Evolutionary conservation across 1,140 invertebrate genomes (phyloP).

Genomic region (Cydia strobilella): DNA sequence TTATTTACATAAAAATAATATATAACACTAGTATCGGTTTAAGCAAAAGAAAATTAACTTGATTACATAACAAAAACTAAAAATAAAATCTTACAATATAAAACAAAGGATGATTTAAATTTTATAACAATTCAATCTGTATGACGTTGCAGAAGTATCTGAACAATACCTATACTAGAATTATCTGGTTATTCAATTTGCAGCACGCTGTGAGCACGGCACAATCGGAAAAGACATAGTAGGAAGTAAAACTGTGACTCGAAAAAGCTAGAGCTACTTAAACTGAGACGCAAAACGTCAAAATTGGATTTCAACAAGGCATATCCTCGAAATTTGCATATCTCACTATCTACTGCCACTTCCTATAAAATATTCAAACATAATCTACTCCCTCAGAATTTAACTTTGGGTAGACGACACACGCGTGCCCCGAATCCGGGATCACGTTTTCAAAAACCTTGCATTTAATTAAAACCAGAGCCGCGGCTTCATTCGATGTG

Average conservation of each 20-base stretch:
- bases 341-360: slow-evolving; percentile 41
- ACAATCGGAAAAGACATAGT: not conserved
- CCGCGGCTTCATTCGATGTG: slow-evolving; percentile 23
- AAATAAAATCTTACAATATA: too few relatives aligned
- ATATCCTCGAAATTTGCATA: slow-evolving; percentile 56
- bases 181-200: slow-evolving; percentile 27
- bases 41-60: too few relatives aligned
- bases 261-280: slow-evolving; percentile 34
- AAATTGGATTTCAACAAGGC: slow-evolving; percentile 51
- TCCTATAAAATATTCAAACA: slow-evolving; percentile 54
- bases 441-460: slow-evolving; percentile 40
- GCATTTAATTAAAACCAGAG: slow-evolving; percentile 36
- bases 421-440: slow-evolving; percentile 30
- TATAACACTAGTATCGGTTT: too few relatives aligned
- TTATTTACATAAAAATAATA: too few relatives aligned
- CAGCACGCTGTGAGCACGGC: not conserved
- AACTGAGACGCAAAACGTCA: slow-evolving; percentile 49
- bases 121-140: slow-evolving; percentile 5
- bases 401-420: slow-evolving; percentile 42
- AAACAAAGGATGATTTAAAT: too few relatives aligned
- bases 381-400: slow-evolving; percentile 47
- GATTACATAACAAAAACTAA: too few relatives aligned
- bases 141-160: slow-evolving; percentile 6
- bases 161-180: not conserved
- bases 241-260: slow-evolving; percentile 37